Base-by-base conservation (phyloP, 2,888 invertebrate genomes). In the Lepidochrysops patricia region DNA sequence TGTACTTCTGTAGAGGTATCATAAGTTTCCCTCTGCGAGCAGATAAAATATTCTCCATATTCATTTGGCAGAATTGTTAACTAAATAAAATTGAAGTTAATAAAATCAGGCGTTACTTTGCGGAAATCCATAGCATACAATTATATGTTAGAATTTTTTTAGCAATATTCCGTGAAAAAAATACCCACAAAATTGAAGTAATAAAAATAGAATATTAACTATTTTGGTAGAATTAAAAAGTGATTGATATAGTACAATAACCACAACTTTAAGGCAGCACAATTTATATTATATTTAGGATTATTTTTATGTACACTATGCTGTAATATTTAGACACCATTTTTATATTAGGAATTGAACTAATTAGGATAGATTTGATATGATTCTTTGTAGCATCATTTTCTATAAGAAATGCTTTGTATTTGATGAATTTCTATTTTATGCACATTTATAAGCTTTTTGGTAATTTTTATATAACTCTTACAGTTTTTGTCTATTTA, bases 171-270 rank as follows among this genome's bases (percentile, higher is more conserved):
- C 23, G 19, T 43, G 12, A 43, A 43, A 43, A 15, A 37, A 43
- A n/a, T 34, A 34, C 34, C 34, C 34, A 34, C n/a, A n/a, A n/a
- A n/a, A n/a, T 34, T 37, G 37, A 35, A 43, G 43, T 43, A 7
- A 25, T 23, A 25, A 9, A 19, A 52, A 54, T 29, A 32, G 29
- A 13, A 15, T 34, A 15, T 29, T 32, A 32, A 19, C 29, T 54
- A 54, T 54, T 54, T 50, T 50, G 26, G 54, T 54, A 54, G 54
- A 49, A 19, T 12, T 23, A 50, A 56, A 58, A 58, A 43, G 60
- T 62, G 62, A 61, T 61, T 62, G 49, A 70, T 66, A 54, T 70
- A 72, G 76, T 76, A 77, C 74, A 75, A 75, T 69, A 68, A 69
- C 62, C 67, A 66, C 68, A 66, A 62, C 54, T 48, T 62, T 66